Evolutionary conservation across 2,888 invertebrate species (phyloP), one percentile per base, ranked within the genome.

Genomic region (Resseliella maxima): DNA sequence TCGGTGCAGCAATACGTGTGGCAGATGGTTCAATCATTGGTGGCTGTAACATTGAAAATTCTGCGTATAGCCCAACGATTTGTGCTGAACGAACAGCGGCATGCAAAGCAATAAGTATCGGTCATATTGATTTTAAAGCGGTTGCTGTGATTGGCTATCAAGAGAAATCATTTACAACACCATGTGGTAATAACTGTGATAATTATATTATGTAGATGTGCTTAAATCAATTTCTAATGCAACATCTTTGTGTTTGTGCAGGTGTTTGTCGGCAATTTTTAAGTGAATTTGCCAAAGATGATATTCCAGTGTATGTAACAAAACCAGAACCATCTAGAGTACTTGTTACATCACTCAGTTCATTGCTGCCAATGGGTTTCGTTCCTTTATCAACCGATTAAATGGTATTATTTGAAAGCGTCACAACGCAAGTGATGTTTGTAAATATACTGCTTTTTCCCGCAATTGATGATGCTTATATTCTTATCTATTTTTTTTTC

Each of bases 31-130:
- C 91, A 0, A 93, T 95, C 87, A 92, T 94, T 41, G 93, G 93
- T 87, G 98, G 98, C 0, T 97, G 97, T 89, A 99, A 99, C 90
- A 94, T 99, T 27, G 99, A 99, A 91, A 99, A 97, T 90, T 93
- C 94, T 0, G 94, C 97, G 0, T 95, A 95, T 88, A 94, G 96
- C 0, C 94, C 96, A 0, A 91, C 94, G 0, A 93, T 96, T 85
- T 99, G 99, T 91, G 99, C 99, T 0, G 99, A 99, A 90, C 92
- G 97, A 85, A 93, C 95, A 0, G 98, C 98, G 0, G 92, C 97
- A 0, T 94, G 93, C 0, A 96, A 95, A 89, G 98, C 98, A 0
- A 94, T 99, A 0, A 95, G 96, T 86, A 95, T 96, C 88, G 98
- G 98, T 0, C 93, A 95, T 88, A 92, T 89, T 1, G 93, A 94